A percentile compares a stretch with the other conserved stretches of the same genome.
Conservation (phyloP, 1,140 invertebrate species). For the Papilio polyxenes region DNA sequence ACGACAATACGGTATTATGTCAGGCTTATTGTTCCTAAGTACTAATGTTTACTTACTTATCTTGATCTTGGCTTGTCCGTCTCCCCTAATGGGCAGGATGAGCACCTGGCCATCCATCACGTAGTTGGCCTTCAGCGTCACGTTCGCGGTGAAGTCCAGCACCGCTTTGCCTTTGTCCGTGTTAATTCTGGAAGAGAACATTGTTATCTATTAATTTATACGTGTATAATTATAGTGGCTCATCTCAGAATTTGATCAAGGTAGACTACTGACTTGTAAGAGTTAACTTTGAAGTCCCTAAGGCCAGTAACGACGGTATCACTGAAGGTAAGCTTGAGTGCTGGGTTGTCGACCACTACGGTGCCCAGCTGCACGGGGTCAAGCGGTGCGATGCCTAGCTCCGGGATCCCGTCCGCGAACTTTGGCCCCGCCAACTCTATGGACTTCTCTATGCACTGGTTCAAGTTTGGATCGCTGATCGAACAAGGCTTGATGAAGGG, state of each 20-base stretch:
- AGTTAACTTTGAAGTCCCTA: conserved; percentile 63
- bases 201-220: not conserved
- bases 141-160: conserved; percentile 76
- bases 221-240: not conserved
- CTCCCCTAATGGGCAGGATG: conserved; percentile 82
- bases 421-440: conserved; percentile 65
- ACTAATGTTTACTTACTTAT: conserved; percentile 78
- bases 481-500: conserved; percentile 81
- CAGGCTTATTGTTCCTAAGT: not conserved
- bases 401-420: conserved; percentile 80
- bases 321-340: conserved; percentile 68
- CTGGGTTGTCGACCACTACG: conserved; percentile 70
- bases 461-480: conserved; percentile 77
- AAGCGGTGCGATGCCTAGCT: conserved; percentile 74
- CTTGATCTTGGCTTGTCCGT: conserved; percentile 81
- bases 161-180: conserved; percentile 57
- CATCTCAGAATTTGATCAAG: not conserved
- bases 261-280: conserved; percentile 68
- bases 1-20: no score
- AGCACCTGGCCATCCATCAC: conserved; percentile 82
- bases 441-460: conserved; percentile 77
- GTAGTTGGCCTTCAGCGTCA: conserved; percentile 80
- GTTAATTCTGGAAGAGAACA: conserved; percentile 61
- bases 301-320: conserved; percentile 73
- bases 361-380: conserved; percentile 77